phyloP scores from a whole-genome alignment of 2,113 vertebrate genomes.

The mouse (Mus musculus) region DNA sequence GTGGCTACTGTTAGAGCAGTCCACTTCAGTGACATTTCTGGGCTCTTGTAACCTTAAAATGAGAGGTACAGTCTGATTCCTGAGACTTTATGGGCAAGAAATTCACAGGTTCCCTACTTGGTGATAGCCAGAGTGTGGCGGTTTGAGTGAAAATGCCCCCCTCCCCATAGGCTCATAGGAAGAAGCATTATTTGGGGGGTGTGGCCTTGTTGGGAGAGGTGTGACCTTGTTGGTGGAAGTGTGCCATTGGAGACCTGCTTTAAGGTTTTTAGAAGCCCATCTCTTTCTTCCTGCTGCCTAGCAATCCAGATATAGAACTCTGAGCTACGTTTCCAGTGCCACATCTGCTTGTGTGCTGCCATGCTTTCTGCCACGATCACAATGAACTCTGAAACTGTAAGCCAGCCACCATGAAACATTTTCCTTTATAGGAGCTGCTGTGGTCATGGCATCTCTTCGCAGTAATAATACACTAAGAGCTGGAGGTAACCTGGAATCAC shows the following conservation, averaged over 20 bases:
- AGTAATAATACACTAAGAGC: not conserved
- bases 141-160: not conserved
- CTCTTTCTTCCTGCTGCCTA: not conserved
- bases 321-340: not conserved
- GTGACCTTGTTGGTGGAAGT: not conserved
- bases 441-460: not conserved
- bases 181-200: not conserved
- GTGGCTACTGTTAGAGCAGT: not conserved
- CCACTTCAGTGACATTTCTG: rapidly evolving
- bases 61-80: not conserved
- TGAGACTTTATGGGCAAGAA: not conserved
- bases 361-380: not conserved
- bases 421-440: not conserved
- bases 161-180: not conserved
- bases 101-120: not conserved
- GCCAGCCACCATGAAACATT: not conserved
- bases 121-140: not conserved
- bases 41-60: rapidly evolving
- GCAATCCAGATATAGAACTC: not conserved
- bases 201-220: not conserved
- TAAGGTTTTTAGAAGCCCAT: not conserved
- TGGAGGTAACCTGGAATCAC: not conserved
- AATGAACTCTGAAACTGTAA: not conserved
- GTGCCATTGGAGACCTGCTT: not conserved
- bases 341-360: not conserved